Percentiles rank a stretch among this genome's conserved stretches.
Conservation (phyloP, 2,113 vertebrate species). For the Okapia johnstoni region DNA sequence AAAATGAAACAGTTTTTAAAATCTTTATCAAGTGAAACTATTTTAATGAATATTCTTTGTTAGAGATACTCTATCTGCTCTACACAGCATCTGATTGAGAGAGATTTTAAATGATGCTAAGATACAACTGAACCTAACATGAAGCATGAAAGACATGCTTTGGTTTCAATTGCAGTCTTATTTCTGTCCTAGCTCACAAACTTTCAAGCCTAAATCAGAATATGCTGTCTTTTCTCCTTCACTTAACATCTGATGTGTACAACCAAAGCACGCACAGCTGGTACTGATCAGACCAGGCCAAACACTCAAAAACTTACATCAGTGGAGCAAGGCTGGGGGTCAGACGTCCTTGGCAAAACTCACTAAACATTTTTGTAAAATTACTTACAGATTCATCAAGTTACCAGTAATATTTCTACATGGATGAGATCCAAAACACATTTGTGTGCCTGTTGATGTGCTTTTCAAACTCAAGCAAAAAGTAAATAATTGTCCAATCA, state of each 20-base stretch:
- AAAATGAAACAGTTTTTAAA: neutral
- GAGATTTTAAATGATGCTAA: neutral
- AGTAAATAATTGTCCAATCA: constrained; percentile 29
- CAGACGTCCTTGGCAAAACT: constrained; percentile 55
- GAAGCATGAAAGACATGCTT: neutral
- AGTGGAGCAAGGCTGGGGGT: constrained; percentile 28
- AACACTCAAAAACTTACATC: constrained; percentile 57
- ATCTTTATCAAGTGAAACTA: neutral
- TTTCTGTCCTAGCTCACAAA: neutral
- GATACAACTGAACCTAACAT: neutral
- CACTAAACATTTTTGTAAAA: constrained; percentile 66
- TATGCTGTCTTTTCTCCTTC: neutral
- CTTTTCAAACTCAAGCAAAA: constrained; percentile 40
- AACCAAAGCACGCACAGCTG: constrained; percentile 37
- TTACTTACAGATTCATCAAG: constrained; percentile 57
- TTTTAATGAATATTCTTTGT: neutral
- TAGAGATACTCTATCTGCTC: neutral
- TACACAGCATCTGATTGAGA: neutral
- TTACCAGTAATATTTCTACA: constrained; percentile 58
- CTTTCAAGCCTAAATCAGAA: neutral
- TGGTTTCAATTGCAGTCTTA: neutral
- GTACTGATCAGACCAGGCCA: constrained; percentile 39
- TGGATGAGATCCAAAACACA: constrained; percentile 51
- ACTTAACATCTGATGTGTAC: constrained; percentile 13
- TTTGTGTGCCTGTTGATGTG: neutral